Evolutionary conservation across 2,797 vertebrate species (phyloP), one percentile per base, ranked within the genome.

Genomic region (Bufotes viridis): DNA sequence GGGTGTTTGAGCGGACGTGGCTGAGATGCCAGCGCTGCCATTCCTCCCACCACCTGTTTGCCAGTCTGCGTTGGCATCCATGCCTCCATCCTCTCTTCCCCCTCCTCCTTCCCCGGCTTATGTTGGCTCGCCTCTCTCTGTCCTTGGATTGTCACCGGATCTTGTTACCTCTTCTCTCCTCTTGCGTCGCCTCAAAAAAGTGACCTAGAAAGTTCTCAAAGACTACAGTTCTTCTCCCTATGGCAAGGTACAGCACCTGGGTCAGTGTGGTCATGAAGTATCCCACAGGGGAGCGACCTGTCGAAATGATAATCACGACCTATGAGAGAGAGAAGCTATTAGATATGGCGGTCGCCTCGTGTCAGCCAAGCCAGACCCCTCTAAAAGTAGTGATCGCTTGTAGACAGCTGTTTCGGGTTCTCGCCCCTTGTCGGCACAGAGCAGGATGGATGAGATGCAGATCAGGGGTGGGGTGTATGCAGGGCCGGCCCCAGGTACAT

Each of bases 81-180:
- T 29, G 29, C 53, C 60, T 15, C 2, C 8, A 20, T 53, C n/a
- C 26, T 13, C 26, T 58, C 34, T 49, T 83, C 78, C 69, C 26
- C 20, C 26, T 58, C 34, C 58, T 76, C 84, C 57, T 69, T 81
- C 51, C 67, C 22, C 82, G 51, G 24, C 86, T 65, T 49, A 49
- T 67, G 34, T 78, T 82, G 57, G 67, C 84, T 57, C 63, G 58
- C 63, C 51, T 88, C 84, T 57, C 88, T 78, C 89, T 82, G 90
- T 84, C 88, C 90, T 86, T 86, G 85, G 70, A 55, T 78, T 74
- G 60, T 81, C 76, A 84, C 14, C 34, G 67, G 26, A 78, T 80
- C 26, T 63, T 63, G 15, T 67, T 82, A 69, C 84, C 79, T 67
- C 70, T 58, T 63, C 58, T 24, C 65, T 83, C 12, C 81, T 67